These are phyloP conservation scores for Quadroppia sp. DNA, from an alignment of 2,888 invertebrate species.

Conservation along the genomic window DNA sequence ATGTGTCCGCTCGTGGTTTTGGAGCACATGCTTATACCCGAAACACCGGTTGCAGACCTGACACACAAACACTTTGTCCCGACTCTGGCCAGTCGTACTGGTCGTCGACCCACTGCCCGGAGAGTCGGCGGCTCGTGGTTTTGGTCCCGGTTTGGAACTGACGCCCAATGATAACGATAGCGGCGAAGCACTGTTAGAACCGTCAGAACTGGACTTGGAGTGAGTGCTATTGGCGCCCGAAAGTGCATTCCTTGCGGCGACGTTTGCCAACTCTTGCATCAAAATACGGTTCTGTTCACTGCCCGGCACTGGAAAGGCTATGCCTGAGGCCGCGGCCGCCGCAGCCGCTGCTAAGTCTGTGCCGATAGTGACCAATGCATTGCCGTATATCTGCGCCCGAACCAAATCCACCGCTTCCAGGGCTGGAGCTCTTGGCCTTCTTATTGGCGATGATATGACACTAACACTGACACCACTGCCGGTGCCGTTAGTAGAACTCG, in stretches of 20 bases:
- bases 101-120: conserved; percentile 42
- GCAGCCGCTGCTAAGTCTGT: conserved; percentile 41
- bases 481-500: conserved; percentile 36
- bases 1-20: conserved; percentile 90
- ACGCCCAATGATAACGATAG: conserved; percentile 35
- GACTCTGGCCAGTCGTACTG: conserved; percentile 37
- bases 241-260: conserved; percentile 15
- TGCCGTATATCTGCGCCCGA: conserved; percentile 34
- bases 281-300: conserved; percentile 23
- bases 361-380: conserved; percentile 36
- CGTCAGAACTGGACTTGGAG: conserved; percentile 41
- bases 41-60: conserved; percentile 80
- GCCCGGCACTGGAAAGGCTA: not conserved
- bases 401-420: conserved; percentile 38
- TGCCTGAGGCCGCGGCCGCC: conserved; percentile 38
- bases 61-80: conserved; percentile 81
- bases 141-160: conserved; percentile 36
- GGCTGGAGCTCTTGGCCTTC: conserved; percentile 21
- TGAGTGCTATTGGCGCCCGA: conserved; percentile 37
- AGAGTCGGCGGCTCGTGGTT: conserved; percentile 40
- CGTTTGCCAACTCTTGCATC: conserved; percentile 32
- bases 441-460: conserved; percentile 34
- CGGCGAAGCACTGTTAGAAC: conserved; percentile 37
- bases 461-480: conserved; percentile 31
- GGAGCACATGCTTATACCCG: conserved; percentile 88